These are phyloP conservation scores for Terebella lapidaria DNA, from an alignment of 2,888 invertebrate genomes.

Conservation along the genomic window DNA sequence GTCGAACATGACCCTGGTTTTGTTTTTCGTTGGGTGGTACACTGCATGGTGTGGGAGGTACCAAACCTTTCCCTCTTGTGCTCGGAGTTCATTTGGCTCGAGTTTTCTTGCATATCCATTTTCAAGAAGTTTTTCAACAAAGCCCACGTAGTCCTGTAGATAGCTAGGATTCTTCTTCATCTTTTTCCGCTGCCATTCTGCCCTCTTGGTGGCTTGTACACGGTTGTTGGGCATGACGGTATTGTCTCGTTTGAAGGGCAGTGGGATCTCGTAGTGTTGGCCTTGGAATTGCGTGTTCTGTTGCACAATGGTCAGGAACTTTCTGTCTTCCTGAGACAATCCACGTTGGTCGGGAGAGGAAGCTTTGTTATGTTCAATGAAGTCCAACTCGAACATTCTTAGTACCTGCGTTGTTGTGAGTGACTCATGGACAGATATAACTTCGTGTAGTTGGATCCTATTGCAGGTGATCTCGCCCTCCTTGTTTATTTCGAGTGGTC, in stretches of 20 bases:
- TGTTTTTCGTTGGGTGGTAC: not conserved
- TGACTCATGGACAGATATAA: too few relatives aligned
- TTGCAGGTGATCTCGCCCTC: too few relatives aligned
- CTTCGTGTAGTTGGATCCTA: too few relatives aligned
- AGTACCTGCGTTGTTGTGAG: not conserved
- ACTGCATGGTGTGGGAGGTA: too few relatives aligned
- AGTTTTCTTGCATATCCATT: slow-evolving; percentile 5
- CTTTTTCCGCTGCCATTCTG: not conserved
- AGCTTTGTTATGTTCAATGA: not conserved
- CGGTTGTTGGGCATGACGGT: not conserved
- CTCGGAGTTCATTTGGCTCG: too few relatives aligned
- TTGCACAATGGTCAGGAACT: not conserved
- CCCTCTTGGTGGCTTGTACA: not conserved
- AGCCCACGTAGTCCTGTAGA: not conserved
- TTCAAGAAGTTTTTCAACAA: not conserved
- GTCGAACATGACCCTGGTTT: not conserved
- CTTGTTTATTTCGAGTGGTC: too few relatives aligned
- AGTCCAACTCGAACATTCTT: not conserved
- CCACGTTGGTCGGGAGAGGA: not conserved
- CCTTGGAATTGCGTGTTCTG: not conserved
- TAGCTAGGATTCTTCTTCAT: not conserved
- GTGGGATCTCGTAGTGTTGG: not conserved
- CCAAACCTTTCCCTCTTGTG: too few relatives aligned
- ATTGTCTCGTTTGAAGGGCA: not conserved
- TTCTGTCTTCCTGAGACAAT: not conserved